Conservation (phyloP, 2,888 invertebrate species). For the Apamea epomidion region DNA sequence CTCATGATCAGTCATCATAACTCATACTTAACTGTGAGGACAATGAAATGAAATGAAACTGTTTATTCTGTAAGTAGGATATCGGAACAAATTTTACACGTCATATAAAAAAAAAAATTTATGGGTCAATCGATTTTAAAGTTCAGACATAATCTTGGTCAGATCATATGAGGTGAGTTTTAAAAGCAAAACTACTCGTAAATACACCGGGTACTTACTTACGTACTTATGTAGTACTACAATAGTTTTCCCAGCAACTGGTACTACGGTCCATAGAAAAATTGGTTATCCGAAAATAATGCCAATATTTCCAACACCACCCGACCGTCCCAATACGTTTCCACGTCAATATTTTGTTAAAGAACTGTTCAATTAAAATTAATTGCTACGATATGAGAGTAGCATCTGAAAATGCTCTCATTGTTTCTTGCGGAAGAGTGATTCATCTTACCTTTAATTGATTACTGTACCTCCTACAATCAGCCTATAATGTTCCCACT, state of each 20-base stretch:
- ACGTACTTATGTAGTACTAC: not conserved
- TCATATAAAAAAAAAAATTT: too few species aligned
- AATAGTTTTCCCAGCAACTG: not conserved
- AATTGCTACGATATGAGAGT: slow-evolving; percentile 38
- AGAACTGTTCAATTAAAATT: slow-evolving; percentile 39
- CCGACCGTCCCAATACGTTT: not conserved
- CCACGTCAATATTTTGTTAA: slow-evolving; percentile 20
- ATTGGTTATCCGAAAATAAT: not conserved
- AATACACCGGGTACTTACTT: not conserved
- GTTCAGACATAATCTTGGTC: too few species aligned
- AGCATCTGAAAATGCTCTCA: slow-evolving; percentile 30
- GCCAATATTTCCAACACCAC: not conserved
- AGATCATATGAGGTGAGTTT: not conserved
- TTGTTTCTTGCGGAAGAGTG: slow-evolving; percentile 20
- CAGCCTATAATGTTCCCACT: not conserved
- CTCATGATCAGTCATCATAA: not conserved
- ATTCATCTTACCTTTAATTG: slow-evolving; percentile 10
- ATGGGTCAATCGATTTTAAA: too few species aligned
- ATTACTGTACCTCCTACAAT: not conserved
- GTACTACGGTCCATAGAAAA: not conserved
- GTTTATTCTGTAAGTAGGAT: not conserved
- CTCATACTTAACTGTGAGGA: too few species aligned
- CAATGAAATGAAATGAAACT: not conserved
- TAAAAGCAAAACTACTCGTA: not conserved
- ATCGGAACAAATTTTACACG: not conserved